Percentiles rank a stretch among this genome's conserved stretches.
Conservation (phyloP, 2,113 vertebrate species). For the Struthio camelus region DNA sequence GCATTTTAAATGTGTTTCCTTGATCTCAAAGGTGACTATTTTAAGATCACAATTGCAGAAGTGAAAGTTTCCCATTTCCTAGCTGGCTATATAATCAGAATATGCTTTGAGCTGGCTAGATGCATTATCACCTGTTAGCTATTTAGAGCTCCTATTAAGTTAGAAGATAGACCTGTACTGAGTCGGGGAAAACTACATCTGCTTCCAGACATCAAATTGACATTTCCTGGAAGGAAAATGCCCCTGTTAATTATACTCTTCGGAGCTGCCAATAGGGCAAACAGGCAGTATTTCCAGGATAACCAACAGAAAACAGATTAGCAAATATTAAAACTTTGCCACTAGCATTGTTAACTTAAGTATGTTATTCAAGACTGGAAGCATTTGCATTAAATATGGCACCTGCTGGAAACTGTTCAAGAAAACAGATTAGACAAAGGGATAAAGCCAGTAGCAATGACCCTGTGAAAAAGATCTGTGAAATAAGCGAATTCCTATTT, state of each 20-base stretch:
- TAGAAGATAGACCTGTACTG: slow-evolving; percentile 40
- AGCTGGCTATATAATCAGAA: slow-evolving; percentile 21
- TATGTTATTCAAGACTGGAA: neutral
- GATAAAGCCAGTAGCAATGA: neutral
- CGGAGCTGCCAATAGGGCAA: slow-evolving; percentile 28
- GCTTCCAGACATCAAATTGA: slow-evolving; percentile 61
- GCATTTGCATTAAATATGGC: neutral
- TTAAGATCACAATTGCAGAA: neutral
- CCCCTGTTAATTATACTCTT: slow-evolving; percentile 36
- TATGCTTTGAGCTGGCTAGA: slow-evolving; percentile 37
- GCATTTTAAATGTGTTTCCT: neutral
- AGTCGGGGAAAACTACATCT: slow-evolving; percentile 41
- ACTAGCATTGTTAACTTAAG: neutral
- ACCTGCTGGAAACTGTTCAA: neutral
- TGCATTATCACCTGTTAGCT: slow-evolving; percentile 65
- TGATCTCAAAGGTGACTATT: neutral
- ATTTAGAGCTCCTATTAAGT: slow-evolving; percentile 65
- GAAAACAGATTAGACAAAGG: neutral
- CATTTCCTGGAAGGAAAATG: slow-evolving; percentile 63
- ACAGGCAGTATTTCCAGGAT: slow-evolving; percentile 38
- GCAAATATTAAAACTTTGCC: neutral
- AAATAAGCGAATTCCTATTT: neutral
- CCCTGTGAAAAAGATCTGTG: neutral
- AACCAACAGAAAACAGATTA: slow-evolving; percentile 23
- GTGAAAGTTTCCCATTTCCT: neutral